These are phyloP conservation scores for Augiades crinisus DNA, from an alignment of 2,888 invertebrate genomes.

Conservation along the genomic window DNA sequence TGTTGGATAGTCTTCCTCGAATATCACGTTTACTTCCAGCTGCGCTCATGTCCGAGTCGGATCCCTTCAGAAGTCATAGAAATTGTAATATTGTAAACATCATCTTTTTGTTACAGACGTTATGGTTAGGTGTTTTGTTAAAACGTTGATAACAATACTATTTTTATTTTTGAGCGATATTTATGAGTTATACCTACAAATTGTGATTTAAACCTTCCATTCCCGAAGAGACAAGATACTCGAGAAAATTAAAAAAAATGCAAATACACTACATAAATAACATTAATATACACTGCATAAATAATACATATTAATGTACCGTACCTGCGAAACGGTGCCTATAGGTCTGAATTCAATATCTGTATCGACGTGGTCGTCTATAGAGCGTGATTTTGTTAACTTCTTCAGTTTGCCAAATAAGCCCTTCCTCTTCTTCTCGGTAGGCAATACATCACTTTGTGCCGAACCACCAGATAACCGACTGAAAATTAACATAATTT, in stretches of 20 bases:
- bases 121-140: no score
- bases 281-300: no score
- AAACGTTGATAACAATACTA: no score
- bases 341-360: constrained; percentile 74
- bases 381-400: constrained; percentile 91
- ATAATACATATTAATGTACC: not conserved
- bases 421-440: constrained; percentile 91
- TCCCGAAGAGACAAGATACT: no score
- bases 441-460: constrained; percentile 89
- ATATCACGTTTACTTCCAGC: constrained; percentile 89
- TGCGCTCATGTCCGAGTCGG: constrained; percentile 87
- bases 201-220: no score
- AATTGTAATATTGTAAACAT: no score
- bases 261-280: no score
- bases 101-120: no score
- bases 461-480: constrained; percentile 92
- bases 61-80: constrained; percentile 66
- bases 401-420: constrained; percentile 92
- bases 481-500: no score
- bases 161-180: no score
- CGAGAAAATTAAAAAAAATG: no score
- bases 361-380: constrained; percentile 83
- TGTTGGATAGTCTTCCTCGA: constrained; percentile 89
- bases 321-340: constrained; percentile 79
- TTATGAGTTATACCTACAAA: no score